Evolutionary conservation across 2,113 vertebrate genomes (phyloP), one percentile per base, ranked within the genome.

Genomic region (Mormoops blainvillei): DNA sequence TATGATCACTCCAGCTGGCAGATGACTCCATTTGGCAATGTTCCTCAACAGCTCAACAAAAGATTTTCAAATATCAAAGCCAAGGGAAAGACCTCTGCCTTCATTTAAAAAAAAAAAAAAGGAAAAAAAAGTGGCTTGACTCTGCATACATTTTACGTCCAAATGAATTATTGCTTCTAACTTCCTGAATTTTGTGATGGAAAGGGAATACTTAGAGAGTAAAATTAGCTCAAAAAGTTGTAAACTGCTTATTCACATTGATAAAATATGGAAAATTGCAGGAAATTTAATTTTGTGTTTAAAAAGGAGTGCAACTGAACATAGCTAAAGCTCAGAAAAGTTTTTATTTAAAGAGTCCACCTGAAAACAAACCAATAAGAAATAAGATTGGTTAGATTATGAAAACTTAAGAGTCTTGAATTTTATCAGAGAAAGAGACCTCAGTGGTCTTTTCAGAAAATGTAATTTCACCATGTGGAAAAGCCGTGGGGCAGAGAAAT

Each of bases 1-100:
- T 96, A 96, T 89, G 97, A 97, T 91, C 45, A 28, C 78, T 95
- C 95, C 97, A 97, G 97, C 95, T 97, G 97, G 71, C 94, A 95
- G 94, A 97, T 97, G 96, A 96, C 91, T 91, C 87, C 36, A 4
- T 65, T 95, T 97, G 97, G 97, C 97, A 77, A 22, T 0, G 14
- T 58, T 94, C 91, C 95, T 43, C 61, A 7, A 85, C 88, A 87
- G 65, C 68, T 89, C 63, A 74, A 94, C 96, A 96, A 94, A 97
- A 86, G 92, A 91, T 76, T 78, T 96, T 81, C 93, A 86, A 52
- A 83, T 91, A 94, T 80, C 91, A 80, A 91, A 92, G 91, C 92
- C 48, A 95, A 10, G 73, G 94, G 28, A 91, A 94, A 96, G 89
- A 91, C 77, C 88, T 81, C 87, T 87, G 41, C 91, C 85, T 94